Base-by-base conservation (phyloP, 2,797 vertebrate species). In the Morelia viridis region DNA sequence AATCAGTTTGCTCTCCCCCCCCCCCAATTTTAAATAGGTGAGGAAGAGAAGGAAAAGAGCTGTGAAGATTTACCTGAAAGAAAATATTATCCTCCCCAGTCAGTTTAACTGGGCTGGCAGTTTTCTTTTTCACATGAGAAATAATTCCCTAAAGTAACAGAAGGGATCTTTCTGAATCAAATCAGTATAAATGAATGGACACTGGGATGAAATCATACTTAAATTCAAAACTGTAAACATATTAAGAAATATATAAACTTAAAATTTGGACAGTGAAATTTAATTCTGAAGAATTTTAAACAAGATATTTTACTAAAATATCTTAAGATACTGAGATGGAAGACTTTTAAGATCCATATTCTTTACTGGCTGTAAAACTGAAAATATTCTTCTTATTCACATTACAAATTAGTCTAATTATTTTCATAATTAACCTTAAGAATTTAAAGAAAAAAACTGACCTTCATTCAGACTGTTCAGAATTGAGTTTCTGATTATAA, bases 381-480 rank as follows among this genome's bases (percentile, higher is more conserved):
- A 91, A 76, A 92, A 93, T 93, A 94, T 93, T 96, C 93, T 95
- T 91, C 90, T 94, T 94, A 96, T 96, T 92, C 96, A 94, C 95
- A 87, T 93, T 96, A 95, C 83, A 96, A 96, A 96, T 87, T 85
- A 58, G 94, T 89, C 91, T 96, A 97, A 97, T 96, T 97, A 96
- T 96, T 97, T 97, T 97, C 94, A 95, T 91, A 96, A 96, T 97
- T 97, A 97, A 97, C 93, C 93, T 96, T 97, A 94, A 94, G 96
- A 96, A 96, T 94, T 95, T 91, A 92, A 97, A 96, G 90, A 93
- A 94, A 96, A 93, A 93, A 24, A 0, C 12, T 62, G 93, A 96
- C 93, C 91, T 96, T 97, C 94, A 94, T 91, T 94, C 91, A 93
- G 92, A 96, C 94, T 96, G 68, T 92, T 96, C 94, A 94, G 90